Evolutionary conservation across 2,888 invertebrate species (phyloP), one percentile per base, ranked within the genome.

Genomic region (Branchellion lobata): DNA sequence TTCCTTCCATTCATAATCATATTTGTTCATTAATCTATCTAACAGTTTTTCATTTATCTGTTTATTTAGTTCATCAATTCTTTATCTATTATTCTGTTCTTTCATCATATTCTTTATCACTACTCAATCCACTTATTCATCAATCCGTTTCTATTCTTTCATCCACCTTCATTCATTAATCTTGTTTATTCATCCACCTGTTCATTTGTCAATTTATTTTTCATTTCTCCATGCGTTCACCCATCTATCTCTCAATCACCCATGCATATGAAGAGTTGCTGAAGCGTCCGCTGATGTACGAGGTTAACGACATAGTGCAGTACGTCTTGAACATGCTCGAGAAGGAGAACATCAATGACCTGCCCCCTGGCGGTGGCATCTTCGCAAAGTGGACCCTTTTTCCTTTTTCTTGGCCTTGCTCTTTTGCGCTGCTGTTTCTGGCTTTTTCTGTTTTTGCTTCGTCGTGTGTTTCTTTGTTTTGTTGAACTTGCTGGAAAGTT

Each of bases 281-380:
- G 86, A 86, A 81, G 84, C 83, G 65, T 85, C 85, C 65, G 84
- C 91, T 77, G 65, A 27, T 77, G 33, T 77, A 77, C 27, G 77
- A 77, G 61, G 77, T 77, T 21, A n/a, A 31, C 0, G 77, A 77
- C 83, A 90, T 92, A 85, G 91, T 91, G 86, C 86, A 89, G 84
- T 91, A 92, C 87, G 90, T 91, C 86, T 91, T 95, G 86, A 86
- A 87, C 81, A 83, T 88, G 79, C 83, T 88, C 80, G 89, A 91
- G 87, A 91, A 91, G 85, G 91, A 92, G 89, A 92, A 93, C 86
- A 92, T 95, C 86, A 92, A 93, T 83, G 93, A 93, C 85, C 90
- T 96, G 87, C 96, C 96, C 85, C 95, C 95, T 73, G 96, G 96
- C 82, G 96, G 95, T 84, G 96, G 96, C 82, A 91, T 96, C 85